Percentiles rank a stretch among this genome's conserved stretches.
Evolutionary conservation across 30 jellyfish, hydroid and myxozoan species (phyloP).

Genomic region (Turritopsis rubra): DNA sequence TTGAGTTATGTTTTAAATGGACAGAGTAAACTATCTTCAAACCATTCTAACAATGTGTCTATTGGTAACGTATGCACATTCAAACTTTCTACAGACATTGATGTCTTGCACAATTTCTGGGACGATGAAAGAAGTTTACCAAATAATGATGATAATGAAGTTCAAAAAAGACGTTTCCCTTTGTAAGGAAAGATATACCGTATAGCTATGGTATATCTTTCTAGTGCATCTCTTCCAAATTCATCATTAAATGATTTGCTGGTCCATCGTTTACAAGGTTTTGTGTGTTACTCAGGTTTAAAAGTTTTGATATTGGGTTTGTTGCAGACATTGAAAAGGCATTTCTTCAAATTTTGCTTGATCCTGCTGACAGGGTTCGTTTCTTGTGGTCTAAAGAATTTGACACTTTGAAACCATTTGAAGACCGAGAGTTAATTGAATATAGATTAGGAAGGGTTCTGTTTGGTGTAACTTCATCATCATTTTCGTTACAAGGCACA

Average conservation of each 20-base stretch:
- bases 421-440: neutral
- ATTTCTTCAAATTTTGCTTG: neutral
- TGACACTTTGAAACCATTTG: neutral
- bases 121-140: neutral
- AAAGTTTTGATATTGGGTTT: neutral
- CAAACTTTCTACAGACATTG: too few species aligned
- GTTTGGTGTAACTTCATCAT: conserved; percentile 22
- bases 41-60: neutral
- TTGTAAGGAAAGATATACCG: neutral
- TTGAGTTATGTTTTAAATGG: neutral
- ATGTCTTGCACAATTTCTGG: neutral
- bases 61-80: too few species aligned
- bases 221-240: neutral
- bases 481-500: conserved; percentile 15
- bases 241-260: neutral
- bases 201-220: neutral
- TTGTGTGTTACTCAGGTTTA: neutral
- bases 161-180: neutral
- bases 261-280: conserved; percentile 2
- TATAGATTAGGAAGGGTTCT: conserved; percentile 8
- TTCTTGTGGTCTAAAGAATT: neutral
- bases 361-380: neutral
- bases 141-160: neutral
- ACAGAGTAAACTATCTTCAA: neutral
- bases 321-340: conserved; percentile 10